A percentile compares a stretch with the other conserved stretches of the same genome.
Conservation (phyloP, 2,888 invertebrate genomes). For the Ferdinandea cuprea region DNA sequence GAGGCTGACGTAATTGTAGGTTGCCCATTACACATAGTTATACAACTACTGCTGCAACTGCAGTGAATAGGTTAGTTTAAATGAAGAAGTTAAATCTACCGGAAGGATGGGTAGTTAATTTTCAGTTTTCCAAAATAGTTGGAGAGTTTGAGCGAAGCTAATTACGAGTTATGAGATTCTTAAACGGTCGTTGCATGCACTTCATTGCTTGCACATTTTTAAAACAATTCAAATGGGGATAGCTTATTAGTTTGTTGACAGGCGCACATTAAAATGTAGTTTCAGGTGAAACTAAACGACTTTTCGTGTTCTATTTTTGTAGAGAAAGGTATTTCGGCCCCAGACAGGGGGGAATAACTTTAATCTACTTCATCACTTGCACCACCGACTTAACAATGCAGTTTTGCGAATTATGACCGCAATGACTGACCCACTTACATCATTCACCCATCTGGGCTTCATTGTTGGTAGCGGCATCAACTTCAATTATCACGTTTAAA, state of each 20-base stretch:
- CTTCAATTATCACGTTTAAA: conserved; percentile 11
- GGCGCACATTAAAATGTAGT: no score
- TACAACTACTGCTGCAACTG: not conserved
- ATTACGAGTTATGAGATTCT: not conserved
- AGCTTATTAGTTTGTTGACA: no score
- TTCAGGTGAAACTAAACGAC: no score
- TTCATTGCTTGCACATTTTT: not conserved
- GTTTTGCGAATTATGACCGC: conserved; percentile 28
- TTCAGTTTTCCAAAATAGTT: conserved; percentile 35
- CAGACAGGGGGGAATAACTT: no score
- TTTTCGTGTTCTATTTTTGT: no score
- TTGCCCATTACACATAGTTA: conserved; percentile 8
- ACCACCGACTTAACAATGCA: not conserved
- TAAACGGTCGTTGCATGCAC: not conserved
- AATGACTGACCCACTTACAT: conserved; percentile 12
- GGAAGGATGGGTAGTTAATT: conserved; percentile 43
- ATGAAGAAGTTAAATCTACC: conserved; percentile 62
- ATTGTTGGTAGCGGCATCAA: not conserved
- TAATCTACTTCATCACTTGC: not conserved
- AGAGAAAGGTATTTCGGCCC: no score
- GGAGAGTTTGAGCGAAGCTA: not conserved
- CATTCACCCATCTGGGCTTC: not conserved
- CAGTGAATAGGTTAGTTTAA: conserved; percentile 28
- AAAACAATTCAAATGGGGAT: no score
- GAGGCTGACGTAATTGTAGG: conserved; percentile 59